phyloP scores from a whole-genome alignment of 2,113 vertebrate species.

The Hypomesus transpacificus region DNA sequence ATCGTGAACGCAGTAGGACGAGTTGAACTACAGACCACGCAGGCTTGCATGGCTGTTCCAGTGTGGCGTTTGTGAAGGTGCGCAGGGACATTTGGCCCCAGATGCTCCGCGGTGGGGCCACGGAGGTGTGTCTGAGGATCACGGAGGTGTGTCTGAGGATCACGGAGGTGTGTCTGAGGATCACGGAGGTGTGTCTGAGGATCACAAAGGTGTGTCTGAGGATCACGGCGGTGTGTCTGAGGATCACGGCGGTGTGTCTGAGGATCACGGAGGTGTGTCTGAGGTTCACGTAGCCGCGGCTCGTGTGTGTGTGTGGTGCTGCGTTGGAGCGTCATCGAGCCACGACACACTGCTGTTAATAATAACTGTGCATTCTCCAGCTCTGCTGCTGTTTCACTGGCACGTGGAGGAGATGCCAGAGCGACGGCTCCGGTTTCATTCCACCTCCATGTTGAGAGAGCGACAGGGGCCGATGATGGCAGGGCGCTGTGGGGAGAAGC shows the following conservation, averaged over 20 bases:
- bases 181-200: no score
- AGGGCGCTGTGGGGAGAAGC: neutral
- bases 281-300: constrained; percentile 13
- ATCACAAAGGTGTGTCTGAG: no score
- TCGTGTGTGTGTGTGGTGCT: constrained; percentile 32
- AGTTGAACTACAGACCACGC: no score
- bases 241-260: no score
- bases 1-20: no score
- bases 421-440: constrained; percentile 46
- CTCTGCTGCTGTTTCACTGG: constrained; percentile 48
- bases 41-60: no score
- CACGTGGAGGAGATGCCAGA: constrained; percentile 24
- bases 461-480: no score
- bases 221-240: constrained; percentile 12
- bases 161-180: constrained; percentile 2
- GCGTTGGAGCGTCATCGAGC: constrained; percentile 30
- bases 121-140: neutral
- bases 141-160: constrained; percentile 7
- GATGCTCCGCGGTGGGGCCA: neutral
- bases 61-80: no score
- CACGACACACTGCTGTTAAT: constrained; percentile 50
- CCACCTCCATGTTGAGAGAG: constrained; percentile 37
- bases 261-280: neutral
- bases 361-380: constrained; percentile 54
- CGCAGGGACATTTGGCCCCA: no score